phyloP scores from a whole-genome alignment of 2,888 invertebrate species.

The Ornithoptera alexandrae region DNA sequence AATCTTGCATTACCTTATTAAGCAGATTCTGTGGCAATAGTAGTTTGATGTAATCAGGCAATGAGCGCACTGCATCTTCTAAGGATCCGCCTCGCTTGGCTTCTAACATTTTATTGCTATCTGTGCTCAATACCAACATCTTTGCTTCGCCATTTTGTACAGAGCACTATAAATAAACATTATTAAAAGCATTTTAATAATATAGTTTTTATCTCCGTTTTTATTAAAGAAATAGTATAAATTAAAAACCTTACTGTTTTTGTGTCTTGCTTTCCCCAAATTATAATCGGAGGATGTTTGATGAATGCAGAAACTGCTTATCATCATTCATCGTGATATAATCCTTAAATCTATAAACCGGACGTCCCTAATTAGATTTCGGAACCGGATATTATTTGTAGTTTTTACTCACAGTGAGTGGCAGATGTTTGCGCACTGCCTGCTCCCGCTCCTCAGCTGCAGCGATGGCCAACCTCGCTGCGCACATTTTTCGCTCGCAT shows the following conservation, averaged over 20 bases:
- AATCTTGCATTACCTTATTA: constrained; percentile 54
- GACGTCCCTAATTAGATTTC: not conserved
- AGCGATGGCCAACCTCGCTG: constrained; percentile 70
- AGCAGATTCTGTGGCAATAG: constrained; percentile 66
- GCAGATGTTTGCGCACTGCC: constrained; percentile 59
- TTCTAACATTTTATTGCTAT: constrained; percentile 64
- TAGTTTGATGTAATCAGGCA: constrained; percentile 73
- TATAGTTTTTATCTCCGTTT: too few relatives aligned
- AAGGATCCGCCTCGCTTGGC: constrained; percentile 57
- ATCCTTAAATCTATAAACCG: too few relatives aligned
- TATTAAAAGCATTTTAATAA: not conserved
- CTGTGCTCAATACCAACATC: constrained; percentile 68
- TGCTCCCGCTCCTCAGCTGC: constrained; percentile 72
- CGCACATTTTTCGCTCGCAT: constrained; percentile 74
- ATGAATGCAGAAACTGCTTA: too few relatives aligned
- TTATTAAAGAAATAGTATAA: too few relatives aligned
- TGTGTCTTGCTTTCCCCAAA: too few relatives aligned
- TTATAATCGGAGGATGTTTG: too few relatives aligned
- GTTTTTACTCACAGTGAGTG: constrained; percentile 57
- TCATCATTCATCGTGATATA: too few relatives aligned
- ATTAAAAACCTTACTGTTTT: too few relatives aligned
- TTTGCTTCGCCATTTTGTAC: constrained; percentile 74
- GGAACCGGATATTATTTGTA: not conserved
- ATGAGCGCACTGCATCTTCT: constrained; percentile 69
- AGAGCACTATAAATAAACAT: constrained; percentile 54